A percentile compares a stretch with the other conserved stretches of the same genome.
phyloP scores from a whole-genome alignment of 1,140 invertebrate species.

The Platyura marginata region DNA sequence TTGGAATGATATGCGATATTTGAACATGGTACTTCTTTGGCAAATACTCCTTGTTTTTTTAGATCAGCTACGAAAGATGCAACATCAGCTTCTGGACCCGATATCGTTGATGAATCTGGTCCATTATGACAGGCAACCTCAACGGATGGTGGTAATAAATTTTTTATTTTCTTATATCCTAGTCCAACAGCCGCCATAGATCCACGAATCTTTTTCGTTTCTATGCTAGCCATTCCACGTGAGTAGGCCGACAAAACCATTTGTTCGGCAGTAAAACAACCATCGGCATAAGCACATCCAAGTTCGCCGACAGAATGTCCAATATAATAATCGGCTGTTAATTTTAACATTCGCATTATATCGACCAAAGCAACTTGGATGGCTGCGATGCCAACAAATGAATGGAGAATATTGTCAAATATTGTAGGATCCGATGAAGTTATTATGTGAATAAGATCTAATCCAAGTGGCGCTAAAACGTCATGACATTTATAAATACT shows the following conservation, averaged over 20 bases:
- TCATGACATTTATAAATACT: constrained; percentile 56
- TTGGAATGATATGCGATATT: constrained; percentile 74
- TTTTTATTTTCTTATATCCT: constrained; percentile 36
- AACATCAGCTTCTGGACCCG: constrained; percentile 57
- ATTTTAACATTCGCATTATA: constrained; percentile 43
- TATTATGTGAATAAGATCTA: constrained; percentile 66
- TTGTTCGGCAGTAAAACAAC: constrained; percentile 63
- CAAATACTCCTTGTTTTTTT: constrained; percentile 58
- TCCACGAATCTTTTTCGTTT: constrained; percentile 55
- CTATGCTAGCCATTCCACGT: constrained; percentile 64
- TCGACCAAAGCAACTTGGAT: constrained; percentile 75
- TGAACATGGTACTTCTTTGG: constrained; percentile 58
- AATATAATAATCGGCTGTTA: constrained; percentile 67
- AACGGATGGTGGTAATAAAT: constrained; percentile 42
- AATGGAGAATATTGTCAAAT: constrained; percentile 68
- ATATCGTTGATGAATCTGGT: constrained; percentile 66
- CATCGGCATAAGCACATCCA: constrained; percentile 79
- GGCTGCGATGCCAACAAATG: constrained; percentile 81
- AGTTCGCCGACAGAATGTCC: constrained; percentile 75
- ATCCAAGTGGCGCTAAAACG: constrained; percentile 45
- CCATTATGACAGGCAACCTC: constrained; percentile 78
- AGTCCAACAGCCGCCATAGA: constrained; percentile 65
- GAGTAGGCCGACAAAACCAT: constrained; percentile 70
- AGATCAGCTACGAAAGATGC: constrained; percentile 46
- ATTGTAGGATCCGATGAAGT: constrained; percentile 49